A percentile compares a stretch with the other conserved stretches of the same genome.
These are phyloP conservation scores for Junonia oenone DNA, from an alignment of 2,888 invertebrate species.

Conservation along the genomic window DNA sequence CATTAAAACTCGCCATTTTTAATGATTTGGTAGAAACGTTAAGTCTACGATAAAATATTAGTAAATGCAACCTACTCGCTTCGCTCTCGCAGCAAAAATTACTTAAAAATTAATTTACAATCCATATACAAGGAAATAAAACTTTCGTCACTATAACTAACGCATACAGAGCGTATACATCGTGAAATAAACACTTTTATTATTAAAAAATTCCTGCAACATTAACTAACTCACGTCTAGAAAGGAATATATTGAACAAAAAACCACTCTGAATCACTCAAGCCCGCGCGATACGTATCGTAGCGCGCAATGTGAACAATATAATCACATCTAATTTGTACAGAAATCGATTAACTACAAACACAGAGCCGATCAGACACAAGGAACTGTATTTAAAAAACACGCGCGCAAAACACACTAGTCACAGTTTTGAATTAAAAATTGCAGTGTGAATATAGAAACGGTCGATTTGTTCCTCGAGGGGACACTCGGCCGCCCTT, in stretches of 20 bases:
- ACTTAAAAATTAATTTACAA: conserved; percentile 52
- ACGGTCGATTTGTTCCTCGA: conserved; percentile 43
- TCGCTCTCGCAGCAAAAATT: conserved; percentile 42
- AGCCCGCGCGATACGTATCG: neutral
- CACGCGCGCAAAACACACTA: conserved; percentile 52
- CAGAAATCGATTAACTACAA: conserved; percentile 16
- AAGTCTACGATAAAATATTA: conserved; percentile 73
- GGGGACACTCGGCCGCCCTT: conserved; percentile 44
- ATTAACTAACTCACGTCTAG: neutral
- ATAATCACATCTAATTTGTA: conserved; percentile 25
- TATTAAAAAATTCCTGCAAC: neutral
- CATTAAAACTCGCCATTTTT: conserved; percentile 48
- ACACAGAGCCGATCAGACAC: conserved; percentile 7
- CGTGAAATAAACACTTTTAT: conserved; percentile 10
- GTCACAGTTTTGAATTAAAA: conserved; percentile 68
- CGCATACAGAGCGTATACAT: conserved; percentile 12
- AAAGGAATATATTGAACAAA: neutral
- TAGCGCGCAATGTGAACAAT: neutral
- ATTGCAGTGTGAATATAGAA: conserved; percentile 55
- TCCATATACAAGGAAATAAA: conserved; percentile 29
- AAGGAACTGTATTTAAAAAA: conserved; percentile 35
- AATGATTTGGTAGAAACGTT: conserved; percentile 74
- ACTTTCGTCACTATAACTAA: conserved; percentile 6
- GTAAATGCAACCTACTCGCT: conserved; percentile 75
- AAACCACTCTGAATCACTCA: conserved; percentile 3